Conservation (phyloP, 2,888 invertebrate genomes). For the Tetragnatha montana region DNA sequence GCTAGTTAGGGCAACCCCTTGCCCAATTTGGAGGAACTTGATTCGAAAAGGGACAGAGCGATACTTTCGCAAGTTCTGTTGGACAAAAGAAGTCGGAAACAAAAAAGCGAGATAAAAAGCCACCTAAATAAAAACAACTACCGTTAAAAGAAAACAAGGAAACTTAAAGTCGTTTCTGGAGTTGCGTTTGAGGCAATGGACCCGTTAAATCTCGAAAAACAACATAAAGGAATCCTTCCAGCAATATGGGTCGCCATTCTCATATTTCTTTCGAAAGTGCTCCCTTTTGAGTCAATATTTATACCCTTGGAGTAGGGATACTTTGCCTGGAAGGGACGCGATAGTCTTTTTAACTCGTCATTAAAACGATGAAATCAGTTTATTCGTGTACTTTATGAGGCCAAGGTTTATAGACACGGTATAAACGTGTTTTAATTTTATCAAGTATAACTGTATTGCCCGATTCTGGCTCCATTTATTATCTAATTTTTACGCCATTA, state of each 20-base stretch:
- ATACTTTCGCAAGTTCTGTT: slow-evolving; percentile 34
- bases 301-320: neutral
- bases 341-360: too few species aligned
- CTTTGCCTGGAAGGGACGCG: neutral
- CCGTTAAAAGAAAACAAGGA: slow-evolving; percentile 50
- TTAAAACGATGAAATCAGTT: too few species aligned
- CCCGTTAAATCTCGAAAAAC: slow-evolving; percentile 36
- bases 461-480: too few species aligned
- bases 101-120: slow-evolving; percentile 38
- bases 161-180: slow-evolving; percentile 37
- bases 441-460: too few species aligned
- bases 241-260: slow-evolving; percentile 47
- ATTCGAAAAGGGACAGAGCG: slow-evolving; percentile 5
- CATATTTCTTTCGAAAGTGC: slow-evolving; percentile 16
- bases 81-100: slow-evolving; percentile 44
- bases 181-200: slow-evolving; percentile 49
- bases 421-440: too few species aligned
- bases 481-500: too few species aligned
- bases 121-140: slow-evolving; percentile 48
- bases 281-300: neutral
- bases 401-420: too few species aligned
- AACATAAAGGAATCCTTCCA: slow-evolving; percentile 27
- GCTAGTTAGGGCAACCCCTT: neutral
- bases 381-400: too few species aligned
- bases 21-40: slow-evolving; percentile 13